Conservation (phyloP, 2,113 vertebrate genomes). For the Hypanus sabinus region DNA sequence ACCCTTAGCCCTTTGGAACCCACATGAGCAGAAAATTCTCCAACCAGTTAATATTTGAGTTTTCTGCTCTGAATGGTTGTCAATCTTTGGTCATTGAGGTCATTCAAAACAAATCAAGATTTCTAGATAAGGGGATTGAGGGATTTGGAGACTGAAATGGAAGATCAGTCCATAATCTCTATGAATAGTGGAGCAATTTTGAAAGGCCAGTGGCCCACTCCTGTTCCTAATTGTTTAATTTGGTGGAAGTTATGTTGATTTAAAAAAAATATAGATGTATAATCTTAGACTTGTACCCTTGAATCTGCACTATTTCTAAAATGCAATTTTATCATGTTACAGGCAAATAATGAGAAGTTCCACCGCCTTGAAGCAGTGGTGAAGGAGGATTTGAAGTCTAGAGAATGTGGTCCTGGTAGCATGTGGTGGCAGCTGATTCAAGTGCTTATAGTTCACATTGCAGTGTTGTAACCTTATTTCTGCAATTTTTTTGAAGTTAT, state of each 20-base stretch:
- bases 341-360: not conserved
- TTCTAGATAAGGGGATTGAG: too few species aligned
- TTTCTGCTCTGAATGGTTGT: too few species aligned
- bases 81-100: too few species aligned
- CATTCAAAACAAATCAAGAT: too few species aligned
- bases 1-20: too few species aligned
- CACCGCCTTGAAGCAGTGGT: conserved; percentile 24
- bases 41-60: too few species aligned
- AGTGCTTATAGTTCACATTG: not conserved
- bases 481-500: conserved; percentile 16
- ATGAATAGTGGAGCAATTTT: too few species aligned
- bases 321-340: not conserved
- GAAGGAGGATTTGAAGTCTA: not conserved
- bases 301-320: not conserved
- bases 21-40: too few species aligned
- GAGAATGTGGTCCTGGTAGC: conserved; percentile 14
- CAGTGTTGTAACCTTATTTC: conserved; percentile 29
- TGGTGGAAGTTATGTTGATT: not conserved
- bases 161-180: too few species aligned
- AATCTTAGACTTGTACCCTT: not conserved
- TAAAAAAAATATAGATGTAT: not conserved
- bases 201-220: too few species aligned
- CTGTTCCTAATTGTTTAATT: not conserved
- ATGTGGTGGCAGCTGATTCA: conserved; percentile 2
- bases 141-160: too few species aligned